phyloP scores from a whole-genome alignment of 53 echinoderm and acorn worm species.

The Apostichopus leukothele region DNA sequence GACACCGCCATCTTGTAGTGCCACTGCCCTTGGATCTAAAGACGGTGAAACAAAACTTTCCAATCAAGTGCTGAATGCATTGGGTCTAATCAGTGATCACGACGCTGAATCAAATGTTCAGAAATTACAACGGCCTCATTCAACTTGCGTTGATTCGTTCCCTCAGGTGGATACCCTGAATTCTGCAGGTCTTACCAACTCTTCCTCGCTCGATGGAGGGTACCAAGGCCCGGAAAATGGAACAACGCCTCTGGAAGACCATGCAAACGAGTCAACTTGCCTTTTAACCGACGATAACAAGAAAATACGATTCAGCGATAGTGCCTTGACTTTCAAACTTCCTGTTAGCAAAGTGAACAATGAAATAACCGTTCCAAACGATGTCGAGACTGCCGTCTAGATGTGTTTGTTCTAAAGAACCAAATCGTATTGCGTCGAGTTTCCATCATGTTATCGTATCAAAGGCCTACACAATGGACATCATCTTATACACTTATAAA shows the following conservation, averaged over 20 bases:
- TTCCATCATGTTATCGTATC: neutral
- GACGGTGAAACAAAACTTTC: conserved; percentile 27
- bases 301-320: conserved; percentile 46
- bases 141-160: conserved; percentile 21
- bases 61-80: conserved; percentile 34
- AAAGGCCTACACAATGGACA: neutral
- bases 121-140: conserved; percentile 29
- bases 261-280: conserved; percentile 25
- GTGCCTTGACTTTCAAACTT: conserved; percentile 46
- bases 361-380: conserved; percentile 23
- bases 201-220: neutral
- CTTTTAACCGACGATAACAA: conserved; percentile 41
- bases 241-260: conserved; percentile 25
- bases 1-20: conserved; percentile 5
- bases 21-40: neutral
- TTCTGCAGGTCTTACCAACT: neutral
- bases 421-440: neutral
- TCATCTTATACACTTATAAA: neutral
- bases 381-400: conserved; percentile 46
- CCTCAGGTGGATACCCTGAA: neutral
- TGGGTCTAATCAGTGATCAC: neutral
- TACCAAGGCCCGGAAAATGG: conserved; percentile 25
- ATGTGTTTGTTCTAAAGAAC: neutral
- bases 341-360: conserved; percentile 30
- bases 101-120: neutral